Evolutionary conservation across 1,140 invertebrate species (phyloP).

Genomic region (Saccostrea echinata): DNA sequence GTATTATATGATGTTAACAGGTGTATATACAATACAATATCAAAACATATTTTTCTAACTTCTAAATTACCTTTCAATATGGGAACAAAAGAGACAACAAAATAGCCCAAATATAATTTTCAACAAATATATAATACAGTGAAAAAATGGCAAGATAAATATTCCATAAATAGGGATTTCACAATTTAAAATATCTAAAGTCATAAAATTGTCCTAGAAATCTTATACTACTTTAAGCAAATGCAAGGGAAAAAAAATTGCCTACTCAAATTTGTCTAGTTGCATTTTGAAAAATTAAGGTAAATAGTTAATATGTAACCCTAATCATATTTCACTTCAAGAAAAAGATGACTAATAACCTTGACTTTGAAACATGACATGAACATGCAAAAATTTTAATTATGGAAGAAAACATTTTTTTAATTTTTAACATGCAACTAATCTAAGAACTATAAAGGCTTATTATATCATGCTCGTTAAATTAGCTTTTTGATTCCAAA

Average conservation of each 20-base stretch:
- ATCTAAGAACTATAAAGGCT: too few relatives aligned
- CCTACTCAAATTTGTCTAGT: not conserved
- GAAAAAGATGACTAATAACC: not conserved
- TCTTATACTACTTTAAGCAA: not conserved
- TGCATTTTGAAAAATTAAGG: too few relatives aligned
- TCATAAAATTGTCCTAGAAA: not conserved
- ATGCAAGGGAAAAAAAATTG: not conserved
- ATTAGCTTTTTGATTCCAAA: too few relatives aligned
- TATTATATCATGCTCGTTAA: too few relatives aligned
- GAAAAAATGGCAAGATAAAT: not conserved
- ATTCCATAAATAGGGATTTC: not conserved
- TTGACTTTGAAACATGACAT: not conserved
- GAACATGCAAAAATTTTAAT: too few relatives aligned
- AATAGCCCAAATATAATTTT: not conserved
- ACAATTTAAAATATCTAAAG: constrained; percentile 25
- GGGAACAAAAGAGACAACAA: not conserved
- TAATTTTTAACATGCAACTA: not conserved
- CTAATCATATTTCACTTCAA: not conserved
- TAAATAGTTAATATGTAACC: not conserved
- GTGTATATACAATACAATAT: constrained; percentile 32
- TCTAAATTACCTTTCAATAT: not conserved
- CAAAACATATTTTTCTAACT: not conserved
- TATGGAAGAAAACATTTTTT: too few relatives aligned
- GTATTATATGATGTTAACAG: not conserved
- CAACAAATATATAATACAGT: constrained; percentile 15